A percentile compares a stretch with the other conserved stretches of the same genome.
Conservation (phyloP, 2,113 vertebrate species). For the Irena cyanogastra region DNA sequence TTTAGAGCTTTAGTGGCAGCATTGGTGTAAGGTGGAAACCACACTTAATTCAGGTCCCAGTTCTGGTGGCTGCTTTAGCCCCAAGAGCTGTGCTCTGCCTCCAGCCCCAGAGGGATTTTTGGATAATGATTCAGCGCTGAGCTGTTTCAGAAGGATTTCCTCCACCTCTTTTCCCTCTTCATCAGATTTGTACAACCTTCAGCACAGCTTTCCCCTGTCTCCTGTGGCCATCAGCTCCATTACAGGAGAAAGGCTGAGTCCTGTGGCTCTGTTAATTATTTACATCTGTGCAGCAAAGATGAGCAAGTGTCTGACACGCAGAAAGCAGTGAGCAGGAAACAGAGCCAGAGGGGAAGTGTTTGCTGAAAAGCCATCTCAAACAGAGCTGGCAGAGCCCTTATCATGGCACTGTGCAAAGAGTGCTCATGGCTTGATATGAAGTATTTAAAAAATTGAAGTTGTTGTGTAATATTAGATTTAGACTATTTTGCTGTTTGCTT, state of each 20-base stretch:
- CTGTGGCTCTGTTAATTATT: background rate
- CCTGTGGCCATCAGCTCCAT: background rate
- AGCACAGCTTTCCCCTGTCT: background rate
- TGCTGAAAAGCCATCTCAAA: background rate
- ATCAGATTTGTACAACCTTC: background rate
- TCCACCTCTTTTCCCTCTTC: background rate
- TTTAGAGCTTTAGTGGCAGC: background rate
- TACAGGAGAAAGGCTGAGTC: background rate
- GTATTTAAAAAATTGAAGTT: background rate
- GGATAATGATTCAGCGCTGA: background rate
- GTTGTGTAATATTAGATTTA: background rate
- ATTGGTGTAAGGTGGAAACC: background rate
- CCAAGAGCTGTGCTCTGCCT: background rate
- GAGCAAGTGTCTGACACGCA: background rate
- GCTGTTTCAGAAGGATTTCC: background rate
- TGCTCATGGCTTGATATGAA: background rate
- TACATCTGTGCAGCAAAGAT: background rate
- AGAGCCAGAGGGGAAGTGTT: background rate
- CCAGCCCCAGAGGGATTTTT: background rate
- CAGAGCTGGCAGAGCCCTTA: background rate
- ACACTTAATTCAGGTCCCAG: fast-evolving
- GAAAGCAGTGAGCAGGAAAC: background rate
- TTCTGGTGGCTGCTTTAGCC: background rate
- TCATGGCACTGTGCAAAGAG: background rate
- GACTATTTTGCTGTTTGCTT: background rate